These are phyloP conservation scores for Myopa testacea DNA, from an alignment of 2,888 invertebrate species.

Conservation along the genomic window DNA sequence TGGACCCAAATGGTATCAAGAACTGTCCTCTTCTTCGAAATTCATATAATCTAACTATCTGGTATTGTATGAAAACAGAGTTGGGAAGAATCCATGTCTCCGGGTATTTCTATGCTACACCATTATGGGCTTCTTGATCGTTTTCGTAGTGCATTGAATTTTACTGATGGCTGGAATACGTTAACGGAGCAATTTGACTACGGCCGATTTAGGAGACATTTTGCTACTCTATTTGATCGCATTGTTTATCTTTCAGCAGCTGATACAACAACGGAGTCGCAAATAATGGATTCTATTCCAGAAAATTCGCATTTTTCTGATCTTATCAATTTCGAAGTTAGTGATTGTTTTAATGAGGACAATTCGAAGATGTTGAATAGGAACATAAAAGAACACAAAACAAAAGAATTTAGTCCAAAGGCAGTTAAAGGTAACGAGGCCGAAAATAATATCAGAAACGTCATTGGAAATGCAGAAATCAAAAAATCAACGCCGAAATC, in stretches of 20 bases:
- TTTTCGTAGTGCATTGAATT: constrained; percentile 50
- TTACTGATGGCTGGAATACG: constrained; percentile 51
- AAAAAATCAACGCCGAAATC: constrained; percentile 39
- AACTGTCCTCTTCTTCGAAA: too few relatives aligned
- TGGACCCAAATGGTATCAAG: constrained; percentile 63
- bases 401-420: constrained; percentile 52
- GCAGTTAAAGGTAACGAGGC: constrained; percentile 62
- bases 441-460: constrained; percentile 61
- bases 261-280: constrained; percentile 9
- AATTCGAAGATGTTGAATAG: background rate
- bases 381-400: constrained; percentile 22
- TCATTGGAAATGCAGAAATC: constrained; percentile 35
- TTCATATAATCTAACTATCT: background rate
- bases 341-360: constrained; percentile 2
- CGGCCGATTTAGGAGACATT: constrained; percentile 61
- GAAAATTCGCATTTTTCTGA: background rate
- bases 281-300: background rate
- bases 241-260: constrained; percentile 58
- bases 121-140: constrained; percentile 65
- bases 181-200: constrained; percentile 61
- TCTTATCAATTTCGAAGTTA: constrained; percentile 26
- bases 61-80: constrained; percentile 53
- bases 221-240: constrained; percentile 63
- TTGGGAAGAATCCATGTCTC: constrained; percentile 67
- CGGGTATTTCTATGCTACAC: constrained; percentile 66